A percentile compares a stretch with the other conserved stretches of the same genome.
Conservation (phyloP, 2,888 invertebrate genomes). For the Hypena proboscidalis region DNA sequence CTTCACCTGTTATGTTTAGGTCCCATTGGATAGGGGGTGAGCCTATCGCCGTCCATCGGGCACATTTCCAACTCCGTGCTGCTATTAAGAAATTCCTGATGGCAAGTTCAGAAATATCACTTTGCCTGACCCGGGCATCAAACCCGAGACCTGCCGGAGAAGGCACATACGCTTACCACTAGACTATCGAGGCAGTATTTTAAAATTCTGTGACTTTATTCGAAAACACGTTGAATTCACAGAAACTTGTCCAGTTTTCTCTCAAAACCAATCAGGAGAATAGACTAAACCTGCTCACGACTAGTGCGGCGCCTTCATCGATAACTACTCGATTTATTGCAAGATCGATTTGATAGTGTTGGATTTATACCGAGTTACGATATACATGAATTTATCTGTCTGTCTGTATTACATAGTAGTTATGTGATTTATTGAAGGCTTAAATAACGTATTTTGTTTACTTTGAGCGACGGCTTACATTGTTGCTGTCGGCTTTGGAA, state of each 20-base stretch:
- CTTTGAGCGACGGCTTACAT: conserved; percentile 16
- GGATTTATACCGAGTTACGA: conserved; percentile 39
- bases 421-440: conserved; percentile 31
- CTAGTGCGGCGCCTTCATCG: conserved; percentile 44
- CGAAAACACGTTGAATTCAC: conserved; percentile 2
- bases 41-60: no score
- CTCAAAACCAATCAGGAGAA: conserved; percentile 23
- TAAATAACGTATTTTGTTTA: conserved; percentile 18
- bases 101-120: no score
- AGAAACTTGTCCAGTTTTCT: conserved; percentile 30
- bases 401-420: conserved; percentile 29
- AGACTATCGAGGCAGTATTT: no score
- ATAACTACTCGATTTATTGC: conserved; percentile 50
- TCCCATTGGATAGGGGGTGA: no score
- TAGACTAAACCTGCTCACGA: conserved; percentile 28
- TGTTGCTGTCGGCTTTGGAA: no score
- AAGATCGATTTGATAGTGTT: conserved; percentile 42
- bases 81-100: no score
- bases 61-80: no score
- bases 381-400: conserved; percentile 43
- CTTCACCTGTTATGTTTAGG: no score
- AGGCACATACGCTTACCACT: no score
- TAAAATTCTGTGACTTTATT: no score
- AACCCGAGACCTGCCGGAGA: no score
- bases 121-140: no score